These are phyloP conservation scores for Papilio protenor DNA, from an alignment of 2,888 invertebrate genomes.

Conservation along the genomic window DNA sequence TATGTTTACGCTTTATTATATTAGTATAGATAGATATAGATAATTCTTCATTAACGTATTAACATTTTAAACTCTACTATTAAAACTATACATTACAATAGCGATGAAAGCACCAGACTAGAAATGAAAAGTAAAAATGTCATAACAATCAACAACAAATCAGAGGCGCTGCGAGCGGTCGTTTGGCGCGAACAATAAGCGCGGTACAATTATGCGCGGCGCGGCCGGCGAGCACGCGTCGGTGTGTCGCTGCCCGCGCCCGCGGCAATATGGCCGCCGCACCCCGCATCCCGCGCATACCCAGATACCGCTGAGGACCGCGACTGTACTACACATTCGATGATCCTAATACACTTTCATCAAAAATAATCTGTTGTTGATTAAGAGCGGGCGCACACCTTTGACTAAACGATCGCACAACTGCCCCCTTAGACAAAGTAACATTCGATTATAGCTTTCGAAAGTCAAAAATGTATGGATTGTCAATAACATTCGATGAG, in stretches of 20 bases:
- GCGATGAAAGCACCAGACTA: conserved; percentile 7
- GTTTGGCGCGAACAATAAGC: conserved; percentile 51
- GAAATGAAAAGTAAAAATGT: conserved; percentile 33
- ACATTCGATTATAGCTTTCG: too few relatives aligned
- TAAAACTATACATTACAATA: not conserved
- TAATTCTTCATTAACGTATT: too few relatives aligned
- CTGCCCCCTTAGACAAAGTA: too few relatives aligned
- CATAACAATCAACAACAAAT: conserved; percentile 49
- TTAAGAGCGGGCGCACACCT: not conserved
- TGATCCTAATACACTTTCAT: not conserved
- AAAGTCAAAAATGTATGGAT: too few relatives aligned
- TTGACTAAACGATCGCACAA: too few relatives aligned
- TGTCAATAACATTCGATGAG: too few relatives aligned
- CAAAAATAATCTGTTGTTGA: not conserved
- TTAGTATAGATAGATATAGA: too few relatives aligned
- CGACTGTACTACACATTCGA: not conserved
- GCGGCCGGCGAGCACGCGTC: conserved; percentile 58
- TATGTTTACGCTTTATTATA: too few relatives aligned
- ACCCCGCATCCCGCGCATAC: not conserved
- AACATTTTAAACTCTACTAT: not conserved
- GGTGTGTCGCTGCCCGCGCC: conserved; percentile 48
- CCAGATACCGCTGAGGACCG: not conserved
- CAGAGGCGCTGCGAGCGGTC: conserved; percentile 43
- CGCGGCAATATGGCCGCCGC: conserved; percentile 44
- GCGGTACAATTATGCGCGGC: conserved; percentile 56